Base-by-base conservation (phyloP, 64 coral and sea anemone species). In the Hydrozoanthus tunicans region DNA sequence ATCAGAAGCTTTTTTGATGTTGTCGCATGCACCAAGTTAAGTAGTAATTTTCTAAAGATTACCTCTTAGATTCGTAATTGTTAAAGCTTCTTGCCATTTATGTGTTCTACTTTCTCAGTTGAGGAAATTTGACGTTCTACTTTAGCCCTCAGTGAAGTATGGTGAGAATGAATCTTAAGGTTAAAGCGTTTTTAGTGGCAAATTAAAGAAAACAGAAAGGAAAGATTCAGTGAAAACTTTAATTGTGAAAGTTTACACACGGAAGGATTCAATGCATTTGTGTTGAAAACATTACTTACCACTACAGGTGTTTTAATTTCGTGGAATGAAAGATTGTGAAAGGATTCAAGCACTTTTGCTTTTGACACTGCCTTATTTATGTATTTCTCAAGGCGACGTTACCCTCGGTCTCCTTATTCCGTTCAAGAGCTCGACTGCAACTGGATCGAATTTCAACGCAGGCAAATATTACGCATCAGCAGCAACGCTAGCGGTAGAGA, bases 331-430 rank as follows among this genome's bases (percentile, higher is more conserved):
- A 81, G 64, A 24, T 58, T 58, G 24, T 58, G 11, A 13, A 32
- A 81, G 67, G 67, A 69, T 43, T 43, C 32, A 43, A 43, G 32
- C 32, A 43, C 32, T 43, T 43, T 43, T 43, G 0, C 32, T 64
- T 55, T 62, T 90, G 32, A 79, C 13, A 9, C 6, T 71, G 13
- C 73, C 66, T 25, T 83, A 7, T 81, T 91, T 85, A 17, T 79
- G n/a, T 75, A 26, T 72, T 73, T 57, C 88, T 86, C 79, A 89
- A 17, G 88, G 91, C 59, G 93, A 96, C 79, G 62, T 96, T 23
- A 96, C 95, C 0, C 64, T 96, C 52, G 92, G 92, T 3, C 54
- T 96, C 25, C 68, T 96, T 23, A 83, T 96, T 52, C 92, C 95
- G 5, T 96, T 77, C n/a, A 26, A n/a, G 3, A 20, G 55, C n/a